phyloP scores from a whole-genome alignment of 2,113 vertebrate species.

The Cyprinodon brontotheroides region DNA sequence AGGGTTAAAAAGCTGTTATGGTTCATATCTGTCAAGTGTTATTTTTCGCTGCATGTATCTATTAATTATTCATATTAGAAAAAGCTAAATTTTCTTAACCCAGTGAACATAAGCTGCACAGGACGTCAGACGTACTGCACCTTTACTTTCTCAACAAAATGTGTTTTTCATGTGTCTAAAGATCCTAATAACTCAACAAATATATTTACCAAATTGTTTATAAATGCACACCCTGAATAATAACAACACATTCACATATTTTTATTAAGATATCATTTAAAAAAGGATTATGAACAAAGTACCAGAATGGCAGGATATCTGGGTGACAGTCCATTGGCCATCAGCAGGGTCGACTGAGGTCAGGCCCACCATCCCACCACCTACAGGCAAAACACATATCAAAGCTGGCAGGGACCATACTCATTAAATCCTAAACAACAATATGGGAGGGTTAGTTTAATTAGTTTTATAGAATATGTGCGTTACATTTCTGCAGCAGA shows the following conservation, averaged over 20 bases:
- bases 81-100: not conserved
- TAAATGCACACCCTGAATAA: not conserved
- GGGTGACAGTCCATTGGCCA: constrained; percentile 79
- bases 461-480: no score
- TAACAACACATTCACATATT: not conserved
- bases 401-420: not conserved
- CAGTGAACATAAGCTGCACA: not conserved
- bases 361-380: constrained; percentile 85
- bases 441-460: no score
- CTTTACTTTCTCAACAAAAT: not conserved
- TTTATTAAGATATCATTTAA: not conserved
- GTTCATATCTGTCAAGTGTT: constrained; percentile 3
- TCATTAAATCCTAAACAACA: not conserved
- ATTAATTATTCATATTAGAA: not conserved
- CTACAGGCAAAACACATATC: constrained; percentile 64
- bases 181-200: not conserved
- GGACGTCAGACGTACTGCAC: not conserved
- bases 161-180: not conserved
- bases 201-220: not conserved
- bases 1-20: constrained; percentile 11
- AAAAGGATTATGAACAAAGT: not conserved
- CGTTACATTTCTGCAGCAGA: no score
- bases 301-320: constrained; percentile 93
- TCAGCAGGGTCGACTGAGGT: constrained; percentile 80
- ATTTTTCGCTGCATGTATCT: constrained; percentile 9